Base-by-base conservation (phyloP, 2,797 vertebrate species). In the Limnodromus scolopaceus region DNA sequence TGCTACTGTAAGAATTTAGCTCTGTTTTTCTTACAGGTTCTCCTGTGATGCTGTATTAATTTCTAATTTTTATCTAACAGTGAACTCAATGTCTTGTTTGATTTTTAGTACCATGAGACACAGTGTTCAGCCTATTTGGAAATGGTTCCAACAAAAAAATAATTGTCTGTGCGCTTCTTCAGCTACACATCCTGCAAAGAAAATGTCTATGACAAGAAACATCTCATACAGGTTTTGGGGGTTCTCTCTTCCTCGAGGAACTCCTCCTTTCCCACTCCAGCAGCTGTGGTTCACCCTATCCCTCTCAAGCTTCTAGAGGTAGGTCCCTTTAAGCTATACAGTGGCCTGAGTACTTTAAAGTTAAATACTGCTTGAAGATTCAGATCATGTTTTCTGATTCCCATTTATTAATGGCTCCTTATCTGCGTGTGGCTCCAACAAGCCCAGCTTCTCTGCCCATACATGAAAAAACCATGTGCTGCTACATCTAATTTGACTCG, bases 1-100 rank as follows among this genome's bases (percentile, higher is more conserved):
- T 87, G 55, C 70, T 84, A 93, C 91, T 64, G 63, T 65, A 82
- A 87, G 51, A 79, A 95, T 89, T 84, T 74, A 58, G 76, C 13
- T 32, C n/a, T 53, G 16, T 20, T 89, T 93, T 90, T 90, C 54
- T 78, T 69, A 76, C 12, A 12, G 5, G 65, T 92, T 87, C 38
- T 83, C 17, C 46, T 71, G 46, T 75, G 39, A 81, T 34, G 15
- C 11, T 81, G 24, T 70, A 86, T 66, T 92, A 20, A 64, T 78
- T 88, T 75, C 30, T 77, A 10, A 14, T 90, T 91, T 76, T 54
- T 70, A 84, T 54, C 23, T 68, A 70, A 48, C 23, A 49, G 27
- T 45, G 34, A 90, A 64, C 19, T 71, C 32, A 64, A 34, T 36
- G 28, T 69, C 68, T 43, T 57, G 34, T 57, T 89, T 79, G 61